Base-by-base conservation (phyloP, 2,888 invertebrate species). In the Griposia aprilina region DNA sequence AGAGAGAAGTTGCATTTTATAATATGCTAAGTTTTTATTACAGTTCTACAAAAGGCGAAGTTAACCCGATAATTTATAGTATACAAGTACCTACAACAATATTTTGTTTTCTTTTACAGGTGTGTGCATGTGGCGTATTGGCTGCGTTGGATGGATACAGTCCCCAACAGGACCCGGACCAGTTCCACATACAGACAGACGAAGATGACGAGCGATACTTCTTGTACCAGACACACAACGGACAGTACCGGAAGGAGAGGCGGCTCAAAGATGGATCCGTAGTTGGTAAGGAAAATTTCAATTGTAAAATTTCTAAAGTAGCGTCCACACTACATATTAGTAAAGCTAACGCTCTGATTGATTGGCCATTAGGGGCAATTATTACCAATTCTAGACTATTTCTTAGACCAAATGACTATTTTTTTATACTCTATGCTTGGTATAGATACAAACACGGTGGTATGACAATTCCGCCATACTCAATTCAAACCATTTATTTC, bases 131-230 rank as follows among this genome's bases (percentile, higher is more conserved):
- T 91, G 90, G 95, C 70, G 94, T 94, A 7, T 89, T 96, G 26
- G 96, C 96, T 67, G 95, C 96, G 41, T 90, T 97, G 69, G 96
- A 96, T 77, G 94, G 95, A 2, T 97, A 96, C 93, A 96, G 96
- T 88, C 97, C 97, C 63, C 98, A 98, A 97, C 98, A 98, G 90
- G 97, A 97, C 75, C 97, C 97, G 70, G 98, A 98, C 80, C 99
- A 99, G 95, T 99, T 99, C 96, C 99, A 99, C 97, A 98, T 99
- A 90, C 99, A 99, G 96, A 99, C 99, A 20, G 99, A 99, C 91
- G 99, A 99, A 93, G 99, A 99, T n/a, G 98, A 98, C 36, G 99
- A 99, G 93, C 97, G 99, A 74, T 99, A 98, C 96, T 99, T 99
- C 97, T 97, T 98, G 85, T 99, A 98, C 94, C 99, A 99, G 95